A percentile compares a stretch with the other conserved stretches of the same genome.
Evolutionary conservation across 2,113 vertebrate genomes (phyloP).

Genomic region (Narcine bancroftii): DNA sequence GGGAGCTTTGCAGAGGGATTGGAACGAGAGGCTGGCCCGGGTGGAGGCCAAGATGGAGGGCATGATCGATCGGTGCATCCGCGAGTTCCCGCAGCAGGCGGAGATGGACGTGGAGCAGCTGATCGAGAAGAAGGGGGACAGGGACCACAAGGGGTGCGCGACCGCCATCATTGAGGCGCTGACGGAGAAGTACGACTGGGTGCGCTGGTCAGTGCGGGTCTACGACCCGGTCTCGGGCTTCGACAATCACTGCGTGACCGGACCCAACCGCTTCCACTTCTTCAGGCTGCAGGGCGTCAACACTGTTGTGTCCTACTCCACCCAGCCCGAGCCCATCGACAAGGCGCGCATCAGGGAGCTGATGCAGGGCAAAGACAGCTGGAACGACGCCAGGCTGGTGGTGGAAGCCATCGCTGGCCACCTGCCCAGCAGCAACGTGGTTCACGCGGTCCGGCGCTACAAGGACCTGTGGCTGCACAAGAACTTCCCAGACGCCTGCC

Average conservation of each 20-base stretch:
- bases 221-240: slow-evolving; percentile 56
- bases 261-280: slow-evolving; percentile 54
- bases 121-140: slow-evolving; percentile 47
- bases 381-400: slow-evolving; percentile 48
- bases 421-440: slow-evolving; percentile 49
- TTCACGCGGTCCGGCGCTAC: slow-evolving; percentile 59
- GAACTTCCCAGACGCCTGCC: slow-evolving; percentile 60
- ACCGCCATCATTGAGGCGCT: slow-evolving; percentile 52
- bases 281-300: slow-evolving; percentile 52
- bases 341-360: slow-evolving; percentile 47
- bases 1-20: slow-evolving; percentile 53
- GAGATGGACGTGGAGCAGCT: slow-evolving; percentile 48
- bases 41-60: slow-evolving; percentile 60
- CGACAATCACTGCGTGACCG: slow-evolving; percentile 55
- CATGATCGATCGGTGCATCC: slow-evolving; percentile 49
- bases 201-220: slow-evolving; percentile 61
- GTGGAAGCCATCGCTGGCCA: slow-evolving; percentile 53
- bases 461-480: slow-evolving; percentile 54
- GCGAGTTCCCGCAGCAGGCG: slow-evolving; percentile 57
- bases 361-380: slow-evolving; percentile 54
- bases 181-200: slow-evolving; percentile 62
- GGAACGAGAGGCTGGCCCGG: slow-evolving; percentile 54
- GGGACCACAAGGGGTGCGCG: slow-evolving; percentile 45
- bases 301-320: slow-evolving; percentile 59
- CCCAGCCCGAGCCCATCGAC: slow-evolving; percentile 47